These are phyloP conservation scores for Autographa gamma DNA, from an alignment of 2,888 invertebrate species.

Conservation along the genomic window DNA sequence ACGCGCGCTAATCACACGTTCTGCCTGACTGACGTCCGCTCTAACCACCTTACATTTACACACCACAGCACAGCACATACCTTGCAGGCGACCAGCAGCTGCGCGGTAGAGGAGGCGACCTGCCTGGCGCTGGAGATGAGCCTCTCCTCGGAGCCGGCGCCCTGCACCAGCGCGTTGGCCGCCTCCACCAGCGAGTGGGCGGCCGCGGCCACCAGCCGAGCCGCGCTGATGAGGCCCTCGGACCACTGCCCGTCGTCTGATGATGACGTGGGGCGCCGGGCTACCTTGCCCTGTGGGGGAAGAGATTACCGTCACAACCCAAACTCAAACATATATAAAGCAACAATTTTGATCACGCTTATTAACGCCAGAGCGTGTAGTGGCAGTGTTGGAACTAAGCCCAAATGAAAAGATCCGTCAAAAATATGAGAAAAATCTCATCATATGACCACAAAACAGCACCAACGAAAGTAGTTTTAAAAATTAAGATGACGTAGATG, in stretches of 20 bases:
- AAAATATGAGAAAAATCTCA: no score
- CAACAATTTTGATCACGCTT: not conserved
- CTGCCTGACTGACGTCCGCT: no score
- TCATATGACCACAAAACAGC: no score
- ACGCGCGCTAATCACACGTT: no score
- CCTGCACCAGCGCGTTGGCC: conserved; percentile 98
- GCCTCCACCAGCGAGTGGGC: conserved; percentile 99
- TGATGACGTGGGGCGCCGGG: conserved; percentile 93
- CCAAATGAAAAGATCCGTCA: no score
- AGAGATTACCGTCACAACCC: not conserved
- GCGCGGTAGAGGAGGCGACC: conserved; percentile 99
- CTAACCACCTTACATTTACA: no score
- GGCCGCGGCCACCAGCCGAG: conserved; percentile 98
- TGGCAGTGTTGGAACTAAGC: no score
- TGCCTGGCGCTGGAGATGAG: conserved; percentile 98
- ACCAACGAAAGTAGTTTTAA: no score
- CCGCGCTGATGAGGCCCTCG: conserved; percentile 98
- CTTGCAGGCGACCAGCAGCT: conserved; percentile 99
- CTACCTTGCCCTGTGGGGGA: conserved; percentile 93
- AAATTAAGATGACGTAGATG: no score
- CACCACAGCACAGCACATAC: conserved; percentile 72
- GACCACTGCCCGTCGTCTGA: conserved; percentile 99
- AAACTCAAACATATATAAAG: not conserved
- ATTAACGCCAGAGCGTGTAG: no score
- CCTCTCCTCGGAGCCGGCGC: conserved; percentile 97